Percentiles rank a stretch among this genome's conserved stretches.
These are phyloP conservation scores for Tachysurus fulvidraco DNA, from an alignment of 2,113 vertebrate genomes.

Conservation along the genomic window DNA sequence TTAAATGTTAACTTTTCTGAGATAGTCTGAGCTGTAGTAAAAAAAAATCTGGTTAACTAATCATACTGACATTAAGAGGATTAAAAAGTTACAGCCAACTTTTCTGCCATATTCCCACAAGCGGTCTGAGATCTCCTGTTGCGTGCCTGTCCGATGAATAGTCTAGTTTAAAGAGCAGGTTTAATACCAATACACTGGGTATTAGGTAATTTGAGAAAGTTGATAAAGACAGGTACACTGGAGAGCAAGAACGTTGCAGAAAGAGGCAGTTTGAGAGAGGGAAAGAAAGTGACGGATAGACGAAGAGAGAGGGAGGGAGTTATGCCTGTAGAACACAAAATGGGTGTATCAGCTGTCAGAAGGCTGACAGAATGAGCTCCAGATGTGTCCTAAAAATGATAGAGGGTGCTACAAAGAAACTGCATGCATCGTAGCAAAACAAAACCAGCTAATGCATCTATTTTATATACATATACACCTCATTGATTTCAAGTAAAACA, in stretches of 20 bases:
- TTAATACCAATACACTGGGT: background rate
- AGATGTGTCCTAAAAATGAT: conserved; percentile 36
- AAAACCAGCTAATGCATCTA: background rate
- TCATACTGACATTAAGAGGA: conserved; percentile 22
- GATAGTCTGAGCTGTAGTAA: background rate
- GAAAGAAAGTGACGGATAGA: background rate
- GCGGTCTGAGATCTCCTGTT: background rate
- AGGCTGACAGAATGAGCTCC: conserved; percentile 32
- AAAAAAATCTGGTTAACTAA: background rate
- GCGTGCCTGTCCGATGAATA: background rate
- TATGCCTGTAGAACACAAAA: conserved; percentile 35
- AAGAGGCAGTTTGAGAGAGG: background rate
- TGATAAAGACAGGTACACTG: conserved; percentile 12
- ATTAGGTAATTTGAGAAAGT: conserved; percentile 10
- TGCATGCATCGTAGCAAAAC: background rate
- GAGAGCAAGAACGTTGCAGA: background rate
- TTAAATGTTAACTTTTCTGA: background rate
- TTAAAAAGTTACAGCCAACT: conserved; percentile 15
- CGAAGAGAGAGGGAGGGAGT: conserved; percentile 19
- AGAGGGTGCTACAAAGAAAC: background rate
- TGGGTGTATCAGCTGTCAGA: conserved; percentile 42
- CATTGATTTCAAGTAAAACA: background rate
- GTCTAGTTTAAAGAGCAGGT: conserved; percentile 8
- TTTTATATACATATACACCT: background rate
- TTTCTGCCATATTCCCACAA: background rate